These are phyloP conservation scores for Epistrophe grossulariae DNA, from an alignment of 2,888 invertebrate genomes.

Conservation along the genomic window DNA sequence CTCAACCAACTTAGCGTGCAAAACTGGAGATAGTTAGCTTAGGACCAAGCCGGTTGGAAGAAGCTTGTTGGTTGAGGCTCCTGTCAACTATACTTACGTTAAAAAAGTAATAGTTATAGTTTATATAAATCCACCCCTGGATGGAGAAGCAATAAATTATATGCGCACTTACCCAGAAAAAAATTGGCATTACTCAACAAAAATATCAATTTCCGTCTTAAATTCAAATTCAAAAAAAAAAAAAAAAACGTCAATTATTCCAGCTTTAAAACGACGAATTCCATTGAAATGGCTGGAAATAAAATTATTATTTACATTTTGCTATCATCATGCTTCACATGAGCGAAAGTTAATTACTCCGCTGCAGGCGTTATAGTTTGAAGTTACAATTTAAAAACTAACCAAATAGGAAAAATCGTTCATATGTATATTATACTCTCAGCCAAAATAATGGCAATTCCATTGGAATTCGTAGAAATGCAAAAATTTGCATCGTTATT, in stretches of 20 bases:
- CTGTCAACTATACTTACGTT: too few relatives aligned
- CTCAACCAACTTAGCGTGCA: too few relatives aligned
- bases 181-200: conserved; percentile 28
- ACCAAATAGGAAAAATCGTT: conserved; percentile 9
- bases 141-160: neutral
- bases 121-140: neutral
- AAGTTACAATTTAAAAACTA: neutral
- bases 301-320: conserved; percentile 23
- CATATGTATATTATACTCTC: neutral
- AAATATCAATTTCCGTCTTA: conserved; percentile 28
- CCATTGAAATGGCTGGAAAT: conserved; percentile 16
- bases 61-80: too few relatives aligned
- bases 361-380: conserved; percentile 31
- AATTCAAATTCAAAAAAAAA: conserved; percentile 30
- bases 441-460: conserved; percentile 43
- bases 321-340: conserved; percentile 10
- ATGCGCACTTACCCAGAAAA: conserved; percentile 33
- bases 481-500: conserved; percentile 53
- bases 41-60: too few relatives aligned
- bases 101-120: too few relatives aligned
- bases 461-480: conserved; percentile 39
- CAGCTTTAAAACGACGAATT: conserved; percentile 30
- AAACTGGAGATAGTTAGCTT: too few relatives aligned
- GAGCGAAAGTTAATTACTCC: conserved; percentile 48
- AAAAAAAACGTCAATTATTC: conserved; percentile 36